These are phyloP conservation scores for Allobates femoralis DNA, from an alignment of 2,797 vertebrate species.

Conservation along the genomic window DNA sequence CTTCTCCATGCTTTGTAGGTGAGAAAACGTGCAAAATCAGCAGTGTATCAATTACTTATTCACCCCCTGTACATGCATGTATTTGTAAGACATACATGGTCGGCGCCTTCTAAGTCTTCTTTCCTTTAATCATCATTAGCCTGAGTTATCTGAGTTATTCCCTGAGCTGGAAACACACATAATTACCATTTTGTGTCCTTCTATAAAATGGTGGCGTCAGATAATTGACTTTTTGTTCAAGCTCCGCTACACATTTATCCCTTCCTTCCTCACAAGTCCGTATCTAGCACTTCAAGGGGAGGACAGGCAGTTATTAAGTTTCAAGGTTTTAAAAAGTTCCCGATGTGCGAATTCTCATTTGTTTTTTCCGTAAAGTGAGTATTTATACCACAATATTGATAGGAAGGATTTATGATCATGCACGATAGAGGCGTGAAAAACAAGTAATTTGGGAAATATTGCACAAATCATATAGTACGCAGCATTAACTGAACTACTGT, in stretches of 20 bases:
- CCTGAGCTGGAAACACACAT: slow-evolving; percentile 62
- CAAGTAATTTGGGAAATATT: too few relatives aligned
- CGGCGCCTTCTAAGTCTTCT: background rate
- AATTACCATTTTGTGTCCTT: slow-evolving; percentile 67
- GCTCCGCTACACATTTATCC: slow-evolving; percentile 69
- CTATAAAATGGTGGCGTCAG: slow-evolving; percentile 68
- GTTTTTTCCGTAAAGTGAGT: background rate
- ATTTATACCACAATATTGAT: slow-evolving; percentile 27
- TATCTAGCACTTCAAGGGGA: slow-evolving; percentile 70
- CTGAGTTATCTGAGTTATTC: slow-evolving; percentile 63
- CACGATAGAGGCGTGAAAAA: background rate
- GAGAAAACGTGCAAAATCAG: too few relatives aligned
- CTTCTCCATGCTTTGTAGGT: too few relatives aligned
- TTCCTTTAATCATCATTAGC: slow-evolving; percentile 24
- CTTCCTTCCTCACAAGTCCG: slow-evolving; percentile 72
- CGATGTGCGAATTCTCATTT: background rate
- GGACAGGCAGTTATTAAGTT: slow-evolving; percentile 76
- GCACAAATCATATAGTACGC: background rate
- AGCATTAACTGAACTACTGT: background rate
- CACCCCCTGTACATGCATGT: too few relatives aligned
- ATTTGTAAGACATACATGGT: background rate
- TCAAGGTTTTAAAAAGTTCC: slow-evolving; percentile 75
- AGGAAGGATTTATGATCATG: background rate
- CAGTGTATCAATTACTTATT: too few relatives aligned
- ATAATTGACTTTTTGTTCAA: slow-evolving; percentile 71